Percentiles rank a stretch among this genome's conserved stretches.
Evolutionary conservation across 2,113 vertebrate genomes (phyloP).

Genomic region (Shinisaurus crocodilurus): DNA sequence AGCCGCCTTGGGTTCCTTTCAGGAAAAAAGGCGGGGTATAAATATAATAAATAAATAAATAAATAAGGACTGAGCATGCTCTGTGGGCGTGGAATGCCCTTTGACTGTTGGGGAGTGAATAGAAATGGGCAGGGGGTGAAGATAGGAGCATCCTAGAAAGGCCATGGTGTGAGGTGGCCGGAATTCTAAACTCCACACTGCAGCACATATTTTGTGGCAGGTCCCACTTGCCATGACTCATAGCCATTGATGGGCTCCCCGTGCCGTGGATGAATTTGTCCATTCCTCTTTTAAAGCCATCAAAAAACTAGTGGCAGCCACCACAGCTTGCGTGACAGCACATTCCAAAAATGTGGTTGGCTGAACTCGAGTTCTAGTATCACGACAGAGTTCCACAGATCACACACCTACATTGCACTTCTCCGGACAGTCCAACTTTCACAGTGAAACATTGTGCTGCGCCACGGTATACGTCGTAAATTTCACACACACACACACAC

Average conservation of each 20-base stretch:
- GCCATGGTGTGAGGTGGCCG: rapidly evolving
- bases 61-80: background rate
- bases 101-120: background rate
- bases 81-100: background rate
- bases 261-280: background rate
- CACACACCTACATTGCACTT: background rate
- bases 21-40: too few relatives aligned
- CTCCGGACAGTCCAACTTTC: background rate
- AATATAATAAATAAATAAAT: too few relatives aligned
- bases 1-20: too few relatives aligned
- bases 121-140: background rate
- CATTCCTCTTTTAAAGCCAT: background rate
- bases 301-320: background rate
- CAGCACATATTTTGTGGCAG: background rate
- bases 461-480: constrained; percentile 10
- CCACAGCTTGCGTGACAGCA: background rate
- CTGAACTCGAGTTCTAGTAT: background rate
- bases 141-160: background rate
- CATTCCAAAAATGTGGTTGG: too few relatives aligned
- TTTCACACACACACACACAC: constrained; percentile 34
- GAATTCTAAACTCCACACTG: background rate
- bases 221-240: background rate
- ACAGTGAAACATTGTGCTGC: constrained; percentile 32
- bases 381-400: rapidly evolving
- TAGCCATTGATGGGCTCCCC: background rate